phyloP scores from a whole-genome alignment of 2,113 vertebrate genomes.

The Neodontobutis hainanensis region DNA sequence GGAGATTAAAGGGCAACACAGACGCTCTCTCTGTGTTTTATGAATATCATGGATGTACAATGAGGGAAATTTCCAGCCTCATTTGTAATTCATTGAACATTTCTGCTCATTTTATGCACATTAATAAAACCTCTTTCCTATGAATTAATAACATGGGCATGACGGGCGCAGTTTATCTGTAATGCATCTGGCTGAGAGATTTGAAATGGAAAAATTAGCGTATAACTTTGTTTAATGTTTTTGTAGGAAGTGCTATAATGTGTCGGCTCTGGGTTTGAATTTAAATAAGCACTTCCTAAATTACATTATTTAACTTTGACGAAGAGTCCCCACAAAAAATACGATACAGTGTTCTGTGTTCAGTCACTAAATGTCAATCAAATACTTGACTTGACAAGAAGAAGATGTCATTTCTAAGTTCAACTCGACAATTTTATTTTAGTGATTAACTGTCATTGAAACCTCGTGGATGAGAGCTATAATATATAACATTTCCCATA shows the following conservation, averaged over 20 bases:
- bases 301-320: neutral
- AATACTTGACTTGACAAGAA: too few species aligned
- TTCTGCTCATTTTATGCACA: conserved; percentile 16
- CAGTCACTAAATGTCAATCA: too few species aligned
- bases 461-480: too few species aligned
- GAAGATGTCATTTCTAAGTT: too few species aligned
- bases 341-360: neutral
- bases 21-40: neutral
- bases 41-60: neutral
- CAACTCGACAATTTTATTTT: too few species aligned
- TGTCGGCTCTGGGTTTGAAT: neutral
- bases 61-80: conserved; percentile 10
- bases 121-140: conserved; percentile 14
- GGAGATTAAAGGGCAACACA: neutral
- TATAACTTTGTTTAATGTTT: neutral
- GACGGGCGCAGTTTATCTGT: conserved; percentile 2
- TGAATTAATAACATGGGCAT: conserved; percentile 37
- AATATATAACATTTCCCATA: too few species aligned
- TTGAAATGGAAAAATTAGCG: neutral
- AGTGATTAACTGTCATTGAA: too few species aligned
- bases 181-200: conserved; percentile 20
- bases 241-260: neutral
- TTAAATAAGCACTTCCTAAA: neutral
- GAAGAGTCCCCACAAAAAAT: neutral
- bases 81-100: conserved; percentile 21